Percentiles rank a stretch among this genome's conserved stretches.
Conservation (phyloP, 2,113 vertebrate species). For the Lepidothrix coronata region DNA sequence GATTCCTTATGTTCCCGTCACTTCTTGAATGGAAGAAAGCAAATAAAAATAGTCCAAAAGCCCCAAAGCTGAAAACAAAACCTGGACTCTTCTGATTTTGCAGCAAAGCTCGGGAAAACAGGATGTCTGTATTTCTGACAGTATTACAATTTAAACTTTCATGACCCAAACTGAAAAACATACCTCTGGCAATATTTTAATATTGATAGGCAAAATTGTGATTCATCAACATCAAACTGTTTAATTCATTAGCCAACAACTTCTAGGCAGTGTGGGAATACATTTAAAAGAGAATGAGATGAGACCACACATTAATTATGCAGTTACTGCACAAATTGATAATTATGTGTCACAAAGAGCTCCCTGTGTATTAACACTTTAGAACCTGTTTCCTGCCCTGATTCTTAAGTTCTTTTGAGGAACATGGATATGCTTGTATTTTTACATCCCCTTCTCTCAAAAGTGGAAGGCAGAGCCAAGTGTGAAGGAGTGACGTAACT, state of each 20-base stretch:
- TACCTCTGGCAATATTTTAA: slow-evolving; percentile 59
- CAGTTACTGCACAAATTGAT: slow-evolving; percentile 38
- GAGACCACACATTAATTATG: slow-evolving; percentile 54
- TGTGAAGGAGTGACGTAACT: neutral
- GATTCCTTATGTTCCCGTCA: slow-evolving; percentile 14
- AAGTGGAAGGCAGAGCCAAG: neutral
- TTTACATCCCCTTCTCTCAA: neutral
- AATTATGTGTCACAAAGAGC: neutral
- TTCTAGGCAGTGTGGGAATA: slow-evolving; percentile 38
- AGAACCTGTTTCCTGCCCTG: neutral
- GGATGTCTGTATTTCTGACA: neutral
- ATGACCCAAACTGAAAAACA: slow-evolving; percentile 20
- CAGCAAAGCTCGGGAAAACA: neutral
- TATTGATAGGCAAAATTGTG: slow-evolving; percentile 60
- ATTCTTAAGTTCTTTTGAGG: neutral
- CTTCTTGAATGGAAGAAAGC: neutral
- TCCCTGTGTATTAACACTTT: slow-evolving; percentile 3
- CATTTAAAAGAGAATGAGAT: slow-evolving; percentile 45
- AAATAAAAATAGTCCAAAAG: neutral
- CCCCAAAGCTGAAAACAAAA: neutral
- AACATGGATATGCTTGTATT: neutral
- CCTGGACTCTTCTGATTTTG: neutral
- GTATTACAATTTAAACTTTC: neutral
- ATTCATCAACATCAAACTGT: slow-evolving; percentile 60
- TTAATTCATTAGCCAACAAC: slow-evolving; percentile 55